These are phyloP conservation scores for Ectemnius lituratus DNA, from an alignment of 2,888 invertebrate genomes.

Conservation along the genomic window DNA sequence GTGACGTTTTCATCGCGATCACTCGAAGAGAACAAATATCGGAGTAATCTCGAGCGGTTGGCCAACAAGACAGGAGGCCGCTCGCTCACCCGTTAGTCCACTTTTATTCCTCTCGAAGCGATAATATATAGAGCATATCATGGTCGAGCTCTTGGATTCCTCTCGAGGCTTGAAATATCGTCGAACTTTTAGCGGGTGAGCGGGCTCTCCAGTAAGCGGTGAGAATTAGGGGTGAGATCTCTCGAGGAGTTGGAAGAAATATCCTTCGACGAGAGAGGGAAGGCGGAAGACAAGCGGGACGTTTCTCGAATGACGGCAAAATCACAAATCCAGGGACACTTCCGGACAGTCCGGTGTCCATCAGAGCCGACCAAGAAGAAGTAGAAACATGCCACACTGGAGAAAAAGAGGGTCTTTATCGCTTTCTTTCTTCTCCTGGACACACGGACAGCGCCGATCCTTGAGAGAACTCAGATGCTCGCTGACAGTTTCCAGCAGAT, in stretches of 20 bases:
- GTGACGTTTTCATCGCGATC: background rate
- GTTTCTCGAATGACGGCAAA: conserved; percentile 26
- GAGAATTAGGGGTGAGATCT: conserved; percentile 3
- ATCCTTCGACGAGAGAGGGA: background rate
- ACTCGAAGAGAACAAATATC: conserved; percentile 1
- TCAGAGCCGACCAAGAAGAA: conserved; percentile 32
- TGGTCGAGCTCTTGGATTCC: background rate
- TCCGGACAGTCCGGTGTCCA: conserved; percentile 21
- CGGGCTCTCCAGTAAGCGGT: background rate
- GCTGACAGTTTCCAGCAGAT: conserved; percentile 11
- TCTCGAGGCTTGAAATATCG: conserved; percentile 3
- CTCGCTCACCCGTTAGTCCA: no score
- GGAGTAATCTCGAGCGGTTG: no score
- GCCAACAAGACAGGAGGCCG: no score
- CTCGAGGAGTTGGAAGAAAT: conserved; percentile 13
- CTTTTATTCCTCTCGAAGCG: no score
- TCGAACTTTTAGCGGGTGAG: background rate
- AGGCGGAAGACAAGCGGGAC: conserved; percentile 14
- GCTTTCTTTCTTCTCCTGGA: conserved; percentile 29
- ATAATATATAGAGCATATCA: background rate
- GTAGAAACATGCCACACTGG: conserved; percentile 7
- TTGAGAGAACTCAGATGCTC: conserved; percentile 38
- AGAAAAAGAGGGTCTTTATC: conserved; percentile 52
- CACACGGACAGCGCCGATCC: conserved; percentile 28
- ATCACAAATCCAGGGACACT: conserved; percentile 25